phyloP scores from a whole-genome alignment of 2,113 vertebrate genomes.

The rabbit (Oryctolagus cuniculus) region mOryCun1.1 NC_091434.1:108764001-108764500 shows the following conservation, averaged over 20 bases:
- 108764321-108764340: not conserved
- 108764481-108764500: too few relatives aligned
- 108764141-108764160: not conserved
- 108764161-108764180: not conserved
- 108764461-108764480: not conserved
- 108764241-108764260: slow-evolving; percentile 12
- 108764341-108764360: not conserved
- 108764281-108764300: not conserved
- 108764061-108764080: not conserved
- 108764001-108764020: not conserved
- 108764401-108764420: not conserved
- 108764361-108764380: not conserved
- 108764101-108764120: slow-evolving; percentile 21
- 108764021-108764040: not conserved
- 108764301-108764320: not conserved
- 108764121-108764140: not conserved
- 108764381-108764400: not conserved
- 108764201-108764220: not conserved
- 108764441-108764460: not conserved
- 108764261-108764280: not conserved
- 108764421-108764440: not conserved
- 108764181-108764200: slow-evolving; percentile 15
- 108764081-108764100: not conserved
- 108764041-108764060: not conserved
- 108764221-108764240: slow-evolving; percentile 26